phyloP scores from a whole-genome alignment of 2,113 vertebrate species.

The Pimephales promelas region DNA sequence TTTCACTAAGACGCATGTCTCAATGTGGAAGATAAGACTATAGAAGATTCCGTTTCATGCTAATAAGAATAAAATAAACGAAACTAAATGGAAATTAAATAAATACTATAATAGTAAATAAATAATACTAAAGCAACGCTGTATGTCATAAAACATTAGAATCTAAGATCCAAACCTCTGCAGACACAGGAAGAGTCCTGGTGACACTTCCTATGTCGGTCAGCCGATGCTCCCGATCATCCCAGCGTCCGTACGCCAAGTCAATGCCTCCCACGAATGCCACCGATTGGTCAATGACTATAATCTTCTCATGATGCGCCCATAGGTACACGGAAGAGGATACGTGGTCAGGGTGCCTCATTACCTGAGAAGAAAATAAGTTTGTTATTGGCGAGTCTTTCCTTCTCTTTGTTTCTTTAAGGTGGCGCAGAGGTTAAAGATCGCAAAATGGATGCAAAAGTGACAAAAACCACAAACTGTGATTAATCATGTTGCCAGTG shows the following conservation, averaged over 20 bases:
- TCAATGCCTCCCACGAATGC: slow-evolving; percentile 95
- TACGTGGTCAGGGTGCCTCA: slow-evolving; percentile 96
- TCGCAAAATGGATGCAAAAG: not conserved
- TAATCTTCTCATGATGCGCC: slow-evolving; percentile 96
- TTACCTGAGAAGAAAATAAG: slow-evolving; percentile 77
- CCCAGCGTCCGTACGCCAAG: slow-evolving; percentile 95
- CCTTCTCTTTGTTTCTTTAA: not conserved
- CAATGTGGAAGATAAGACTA: too few species aligned
- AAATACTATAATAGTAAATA: not conserved
- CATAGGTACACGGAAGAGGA: slow-evolving; percentile 92
- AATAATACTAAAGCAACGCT: not conserved
- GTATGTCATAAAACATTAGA: not conserved
- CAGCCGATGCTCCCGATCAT: slow-evolving; percentile 89
- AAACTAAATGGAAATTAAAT: not conserved
- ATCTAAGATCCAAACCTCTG: slow-evolving; percentile 46
- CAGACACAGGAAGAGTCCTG: slow-evolving; percentile 41
- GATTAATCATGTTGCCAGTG: too few species aligned
- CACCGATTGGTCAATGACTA: slow-evolving; percentile 91
- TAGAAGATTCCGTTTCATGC: too few species aligned
- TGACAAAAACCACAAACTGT: not conserved
- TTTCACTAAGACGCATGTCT: too few species aligned
- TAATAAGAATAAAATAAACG: not conserved
- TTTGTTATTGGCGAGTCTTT: not conserved
- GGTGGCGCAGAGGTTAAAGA: not conserved
- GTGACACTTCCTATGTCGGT: slow-evolving; percentile 88